A percentile compares a stretch with the other conserved stretches of the same genome.
These are phyloP conservation scores for Cheilosia vulpina DNA, from an alignment of 2,888 invertebrate species.

Conservation along the genomic window DNA sequence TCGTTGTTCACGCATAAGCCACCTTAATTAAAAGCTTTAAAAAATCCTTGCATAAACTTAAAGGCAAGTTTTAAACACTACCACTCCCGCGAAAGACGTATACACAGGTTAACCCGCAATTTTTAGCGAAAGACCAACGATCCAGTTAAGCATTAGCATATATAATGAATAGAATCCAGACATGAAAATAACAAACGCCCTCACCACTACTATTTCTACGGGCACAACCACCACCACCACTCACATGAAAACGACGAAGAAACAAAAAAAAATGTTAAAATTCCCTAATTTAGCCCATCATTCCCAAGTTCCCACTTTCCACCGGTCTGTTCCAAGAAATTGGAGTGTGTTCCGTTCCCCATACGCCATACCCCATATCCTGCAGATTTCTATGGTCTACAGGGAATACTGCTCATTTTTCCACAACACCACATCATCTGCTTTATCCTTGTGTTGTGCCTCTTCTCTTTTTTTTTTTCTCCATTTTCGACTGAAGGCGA, in stretches of 20 bases:
- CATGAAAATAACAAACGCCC: slow-evolving; percentile 12
- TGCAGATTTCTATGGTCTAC: slow-evolving; percentile 3
- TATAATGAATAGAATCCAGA: slow-evolving; percentile 18
- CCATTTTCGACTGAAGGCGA: slow-evolving; percentile 33
- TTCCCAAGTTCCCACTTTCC: neutral
- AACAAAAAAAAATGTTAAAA: neutral
- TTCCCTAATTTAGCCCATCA: slow-evolving; percentile 17
- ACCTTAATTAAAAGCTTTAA: too few relatives aligned
- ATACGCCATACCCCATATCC: neutral
- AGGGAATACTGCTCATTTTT: slow-evolving; percentile 56
- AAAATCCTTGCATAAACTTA: neutral
- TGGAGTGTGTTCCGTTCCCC: neutral
- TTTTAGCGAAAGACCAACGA: slow-evolving; percentile 2
- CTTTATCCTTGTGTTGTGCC: slow-evolving; percentile 39
- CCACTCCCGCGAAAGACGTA: neutral
- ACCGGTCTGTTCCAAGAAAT: neutral
- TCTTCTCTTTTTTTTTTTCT: slow-evolving; percentile 13
- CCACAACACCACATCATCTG: slow-evolving; percentile 29
- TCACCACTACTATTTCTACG: neutral
- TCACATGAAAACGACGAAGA: neutral
- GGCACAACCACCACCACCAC: neutral
- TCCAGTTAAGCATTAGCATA: neutral
- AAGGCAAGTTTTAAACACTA: neutral
- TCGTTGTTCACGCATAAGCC: too few relatives aligned
- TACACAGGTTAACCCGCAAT: neutral